These are phyloP conservation scores for Magallana nippona DNA, from an alignment of 2,888 invertebrate genomes.

Conservation along the genomic window DNA sequence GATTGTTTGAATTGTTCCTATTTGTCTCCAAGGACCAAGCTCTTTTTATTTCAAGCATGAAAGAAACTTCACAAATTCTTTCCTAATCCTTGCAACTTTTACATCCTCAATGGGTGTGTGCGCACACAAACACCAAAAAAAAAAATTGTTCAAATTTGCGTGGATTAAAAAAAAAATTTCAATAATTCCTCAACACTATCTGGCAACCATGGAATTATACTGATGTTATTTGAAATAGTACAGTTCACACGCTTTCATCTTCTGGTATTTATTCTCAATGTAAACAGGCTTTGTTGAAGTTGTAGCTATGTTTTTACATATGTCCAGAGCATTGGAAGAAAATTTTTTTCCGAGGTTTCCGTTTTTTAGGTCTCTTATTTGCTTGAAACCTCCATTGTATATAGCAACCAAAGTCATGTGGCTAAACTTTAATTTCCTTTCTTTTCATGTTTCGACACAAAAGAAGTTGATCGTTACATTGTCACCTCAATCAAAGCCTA, in stretches of 20 bases:
- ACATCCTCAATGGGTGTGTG: not conserved
- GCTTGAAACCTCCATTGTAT: constrained; percentile 9
- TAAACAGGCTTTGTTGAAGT: not conserved
- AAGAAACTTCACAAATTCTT: constrained; percentile 13
- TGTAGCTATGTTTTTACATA: not conserved
- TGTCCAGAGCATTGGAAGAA: not conserved
- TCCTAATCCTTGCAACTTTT: not conserved
- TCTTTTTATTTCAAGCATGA: constrained; percentile 24
- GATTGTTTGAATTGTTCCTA: constrained; percentile 22
- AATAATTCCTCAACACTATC: not conserved
- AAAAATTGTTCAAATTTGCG: no score
- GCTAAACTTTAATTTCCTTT: constrained; percentile 27
- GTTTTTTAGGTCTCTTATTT: not conserved
- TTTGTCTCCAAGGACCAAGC: not conserved
- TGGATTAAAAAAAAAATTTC: not conserved
- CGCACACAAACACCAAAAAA: no score
- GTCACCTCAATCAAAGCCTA: not conserved
- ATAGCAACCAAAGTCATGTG: constrained; percentile 17
- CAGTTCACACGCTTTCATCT: constrained; percentile 14
- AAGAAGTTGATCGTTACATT: constrained; percentile 7
- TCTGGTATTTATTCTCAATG: constrained; percentile 3
- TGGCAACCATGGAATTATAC: not conserved
- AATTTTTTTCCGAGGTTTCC: constrained; percentile 2
- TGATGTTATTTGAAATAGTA: not conserved
- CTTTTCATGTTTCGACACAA: constrained; percentile 15